Percentiles rank a stretch among this genome's conserved stretches.
Evolutionary conservation across 2,113 vertebrate species (phyloP).

Genomic region (Nestor notabilis): DNA sequence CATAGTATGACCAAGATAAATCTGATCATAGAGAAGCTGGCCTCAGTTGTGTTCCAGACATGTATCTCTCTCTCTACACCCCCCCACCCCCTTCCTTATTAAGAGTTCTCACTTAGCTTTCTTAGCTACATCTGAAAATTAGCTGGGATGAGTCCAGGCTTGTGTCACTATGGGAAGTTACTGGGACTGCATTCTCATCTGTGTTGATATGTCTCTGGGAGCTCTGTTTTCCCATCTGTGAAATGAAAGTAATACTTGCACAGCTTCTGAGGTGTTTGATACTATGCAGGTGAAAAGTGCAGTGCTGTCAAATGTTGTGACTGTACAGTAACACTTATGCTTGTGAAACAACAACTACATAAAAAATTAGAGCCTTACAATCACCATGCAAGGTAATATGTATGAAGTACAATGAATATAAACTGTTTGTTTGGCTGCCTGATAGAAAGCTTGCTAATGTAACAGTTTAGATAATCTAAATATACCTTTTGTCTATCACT

Average conservation of each 20-base stretch:
- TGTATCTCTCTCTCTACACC: neutral
- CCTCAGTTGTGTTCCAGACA: neutral
- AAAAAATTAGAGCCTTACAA: neutral
- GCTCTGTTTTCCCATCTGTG: neutral
- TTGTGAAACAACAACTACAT: neutral
- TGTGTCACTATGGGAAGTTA: neutral
- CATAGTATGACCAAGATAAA: neutral
- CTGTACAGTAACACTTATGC: neutral
- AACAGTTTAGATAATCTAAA: neutral
- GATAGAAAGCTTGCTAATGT: neutral
- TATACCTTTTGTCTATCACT: neutral
- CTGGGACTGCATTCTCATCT: neutral
- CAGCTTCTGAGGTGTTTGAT: neutral
- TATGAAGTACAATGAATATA: neutral
- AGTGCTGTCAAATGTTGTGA: neutral
- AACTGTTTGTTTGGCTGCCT: neutral
- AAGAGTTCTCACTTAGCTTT: neutral
- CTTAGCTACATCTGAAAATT: neutral
- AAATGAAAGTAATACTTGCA: neutral
- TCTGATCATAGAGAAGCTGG: neutral
- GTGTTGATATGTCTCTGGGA: neutral
- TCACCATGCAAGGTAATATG: neutral
- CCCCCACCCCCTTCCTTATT: accelerated
- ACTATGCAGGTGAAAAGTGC: neutral
- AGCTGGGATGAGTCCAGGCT: neutral